Evolutionary conservation across 2,888 invertebrate genomes (phyloP).

Genomic region (Sympetrum striolatum): DNA sequence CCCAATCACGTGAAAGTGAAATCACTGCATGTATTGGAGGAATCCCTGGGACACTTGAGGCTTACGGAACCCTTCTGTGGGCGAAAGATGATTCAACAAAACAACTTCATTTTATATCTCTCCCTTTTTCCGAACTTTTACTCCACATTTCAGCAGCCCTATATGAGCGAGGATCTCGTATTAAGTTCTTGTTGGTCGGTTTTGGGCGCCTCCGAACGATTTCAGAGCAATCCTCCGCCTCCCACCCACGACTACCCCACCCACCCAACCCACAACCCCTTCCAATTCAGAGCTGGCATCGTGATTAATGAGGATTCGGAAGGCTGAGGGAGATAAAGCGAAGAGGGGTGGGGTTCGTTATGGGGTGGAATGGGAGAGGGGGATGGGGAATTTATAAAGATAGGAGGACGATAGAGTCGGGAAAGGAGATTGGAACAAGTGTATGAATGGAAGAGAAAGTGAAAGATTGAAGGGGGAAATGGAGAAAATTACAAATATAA

Average conservation of each 20-base stretch:
- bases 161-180: neutral
- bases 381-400: neutral
- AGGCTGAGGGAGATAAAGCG: neutral
- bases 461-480: neutral
- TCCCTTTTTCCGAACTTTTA: neutral
- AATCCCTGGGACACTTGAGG: neutral
- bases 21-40: neutral
- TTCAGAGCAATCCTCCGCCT: neutral
- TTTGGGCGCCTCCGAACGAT: neutral
- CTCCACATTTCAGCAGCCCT: neutral
- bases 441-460: neutral
- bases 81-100: neutral
- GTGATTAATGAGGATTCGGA: slow-evolving; percentile 42
- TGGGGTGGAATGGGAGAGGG: neutral
- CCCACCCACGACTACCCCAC: neutral
- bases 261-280: neutral
- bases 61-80: neutral
- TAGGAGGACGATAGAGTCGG: neutral
- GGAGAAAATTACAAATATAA: neutral
- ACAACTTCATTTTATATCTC: neutral
- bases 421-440: neutral
- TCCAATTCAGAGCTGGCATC: slow-evolving; percentile 6
- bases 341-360: neutral
- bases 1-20: neutral
- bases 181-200: neutral